Conservation (phyloP, 2,888 invertebrate species). For the Lomographa bimaculata region DNA sequence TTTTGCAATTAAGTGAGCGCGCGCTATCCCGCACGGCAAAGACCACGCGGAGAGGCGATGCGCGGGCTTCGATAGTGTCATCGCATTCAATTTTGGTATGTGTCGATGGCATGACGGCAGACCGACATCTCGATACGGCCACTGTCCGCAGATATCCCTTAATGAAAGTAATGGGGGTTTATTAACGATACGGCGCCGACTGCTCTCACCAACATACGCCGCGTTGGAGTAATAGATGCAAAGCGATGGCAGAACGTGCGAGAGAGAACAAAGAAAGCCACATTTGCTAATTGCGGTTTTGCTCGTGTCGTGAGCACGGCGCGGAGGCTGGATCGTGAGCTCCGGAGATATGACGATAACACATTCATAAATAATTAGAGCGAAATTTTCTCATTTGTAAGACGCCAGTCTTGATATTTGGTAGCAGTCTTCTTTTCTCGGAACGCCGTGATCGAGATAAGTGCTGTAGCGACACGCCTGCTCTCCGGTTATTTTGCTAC, state of each 20-base stretch:
- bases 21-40: constrained; percentile 45
- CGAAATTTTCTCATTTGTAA: constrained; percentile 84
- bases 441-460: constrained; percentile 77
- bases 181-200: constrained; percentile 75
- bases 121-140: constrained; percentile 76
- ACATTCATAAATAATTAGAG: constrained; percentile 84
- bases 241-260: constrained; percentile 72
- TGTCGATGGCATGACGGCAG: constrained; percentile 76
- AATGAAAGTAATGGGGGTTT: constrained; percentile 83
- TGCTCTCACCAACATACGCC: constrained; percentile 54
- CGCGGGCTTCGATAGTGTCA: constrained; percentile 77
- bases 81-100: constrained; percentile 77
- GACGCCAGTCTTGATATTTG: constrained; percentile 83
- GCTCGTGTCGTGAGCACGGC: constrained; percentile 82
- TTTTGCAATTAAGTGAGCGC: constrained; percentile 75
- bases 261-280: constrained; percentile 82
- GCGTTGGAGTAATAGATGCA: constrained; percentile 70
- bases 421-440: constrained; percentile 74
- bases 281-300: constrained; percentile 83
- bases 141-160: constrained; percentile 77
- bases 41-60: constrained; percentile 51
- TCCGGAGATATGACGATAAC: constrained; percentile 81
- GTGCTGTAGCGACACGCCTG: constrained; percentile 72
- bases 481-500: constrained; percentile 64
- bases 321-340: constrained; percentile 81